Evolutionary conservation across 2,888 invertebrate genomes (phyloP).

Genomic region (Ommatoiulus sabulosus): DNA sequence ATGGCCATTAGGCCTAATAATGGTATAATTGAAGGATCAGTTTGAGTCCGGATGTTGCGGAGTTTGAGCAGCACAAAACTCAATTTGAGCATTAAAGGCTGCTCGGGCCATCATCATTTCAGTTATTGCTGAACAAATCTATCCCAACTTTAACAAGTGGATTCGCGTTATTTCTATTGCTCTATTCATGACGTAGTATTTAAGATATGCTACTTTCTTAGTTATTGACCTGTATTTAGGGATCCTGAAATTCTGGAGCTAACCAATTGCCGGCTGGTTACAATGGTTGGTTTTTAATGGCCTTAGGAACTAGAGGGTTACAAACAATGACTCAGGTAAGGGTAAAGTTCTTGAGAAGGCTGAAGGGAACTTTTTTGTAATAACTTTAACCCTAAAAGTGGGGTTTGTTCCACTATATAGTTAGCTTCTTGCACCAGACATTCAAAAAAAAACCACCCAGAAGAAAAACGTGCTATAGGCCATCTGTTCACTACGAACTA

Average conservation of each 20-base stretch:
- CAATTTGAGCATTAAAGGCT: background rate
- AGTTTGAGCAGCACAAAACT: background rate
- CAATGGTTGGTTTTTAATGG: background rate
- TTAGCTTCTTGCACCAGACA: slow-evolving; percentile 15
- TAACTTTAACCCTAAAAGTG: background rate
- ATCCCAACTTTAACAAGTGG: background rate
- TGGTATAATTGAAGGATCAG: background rate
- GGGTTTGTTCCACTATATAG: background rate
- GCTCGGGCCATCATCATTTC: background rate
- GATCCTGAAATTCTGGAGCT: background rate
- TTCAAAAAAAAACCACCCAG: background rate
- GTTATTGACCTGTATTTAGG: background rate
- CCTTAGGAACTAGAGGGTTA: background rate
- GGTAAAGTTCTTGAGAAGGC: background rate
- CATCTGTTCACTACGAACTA: slow-evolving; percentile 38
- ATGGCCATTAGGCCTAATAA: background rate
- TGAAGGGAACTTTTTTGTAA: background rate
- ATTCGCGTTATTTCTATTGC: background rate
- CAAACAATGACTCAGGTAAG: background rate
- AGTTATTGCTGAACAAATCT: background rate
- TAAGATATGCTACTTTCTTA: background rate
- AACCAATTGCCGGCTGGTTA: background rate
- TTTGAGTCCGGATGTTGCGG: background rate
- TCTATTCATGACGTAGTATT: too few species aligned
- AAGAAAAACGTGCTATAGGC: background rate